Conservation (phyloP, 2,113 vertebrate species). For the Zosterops pallidus region DNA sequence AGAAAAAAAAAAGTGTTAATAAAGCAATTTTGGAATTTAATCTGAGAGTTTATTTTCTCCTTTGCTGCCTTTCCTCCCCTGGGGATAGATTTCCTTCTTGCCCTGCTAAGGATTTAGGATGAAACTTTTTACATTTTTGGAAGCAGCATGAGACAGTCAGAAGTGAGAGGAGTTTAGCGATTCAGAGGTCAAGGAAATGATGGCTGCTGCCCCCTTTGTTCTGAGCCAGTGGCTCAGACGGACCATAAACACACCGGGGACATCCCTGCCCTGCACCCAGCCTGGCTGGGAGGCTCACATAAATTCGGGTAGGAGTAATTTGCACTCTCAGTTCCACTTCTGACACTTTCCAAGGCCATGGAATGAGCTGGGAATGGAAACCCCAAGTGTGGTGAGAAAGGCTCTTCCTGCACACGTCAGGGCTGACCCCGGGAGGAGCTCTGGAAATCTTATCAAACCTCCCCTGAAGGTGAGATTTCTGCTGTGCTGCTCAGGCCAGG, state of each 20-base stretch:
- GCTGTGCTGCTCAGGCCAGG: neutral
- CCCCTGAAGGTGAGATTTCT: neutral
- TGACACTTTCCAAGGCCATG: neutral
- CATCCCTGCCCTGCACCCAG: neutral
- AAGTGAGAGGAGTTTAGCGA: neutral
- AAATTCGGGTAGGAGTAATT: neutral
- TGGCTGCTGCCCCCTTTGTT: neutral
- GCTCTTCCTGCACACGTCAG: neutral
- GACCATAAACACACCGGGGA: neutral
- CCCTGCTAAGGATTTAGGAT: slow-evolving; percentile 8
- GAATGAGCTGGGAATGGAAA: neutral
- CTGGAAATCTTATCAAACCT: neutral
- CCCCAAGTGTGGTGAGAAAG: neutral
- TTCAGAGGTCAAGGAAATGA: neutral
- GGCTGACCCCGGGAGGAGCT: neutral
- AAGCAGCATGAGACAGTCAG: neutral
- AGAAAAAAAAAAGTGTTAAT: slow-evolving; percentile 13
- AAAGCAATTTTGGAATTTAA: slow-evolving; percentile 59
- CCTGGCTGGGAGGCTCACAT: neutral
- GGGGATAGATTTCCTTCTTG: slow-evolving; percentile 6
- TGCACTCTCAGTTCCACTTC: neutral
- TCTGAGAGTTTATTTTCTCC: slow-evolving; percentile 53
- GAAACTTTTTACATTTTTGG: neutral
- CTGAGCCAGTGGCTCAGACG: neutral
- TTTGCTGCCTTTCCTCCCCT: slow-evolving; percentile 39